phyloP scores from a whole-genome alignment of 2,113 vertebrate genomes.

The Sus scrofa region T2T-Sscrofa CM000829.6:25881001-25881500 shows the following conservation, averaged over 20 bases:
- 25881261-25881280: neutral
- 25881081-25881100: too few species aligned
- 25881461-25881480: neutral
- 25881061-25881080: too few species aligned
- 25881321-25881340: neutral
- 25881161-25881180: too few species aligned
- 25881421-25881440: neutral
- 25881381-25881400: neutral
- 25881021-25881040: too few species aligned
- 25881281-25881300: neutral
- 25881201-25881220: too few species aligned
- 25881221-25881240: too few species aligned
- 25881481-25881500: neutral
- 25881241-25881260: neutral
- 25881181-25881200: too few species aligned
- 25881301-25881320: neutral
- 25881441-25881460: neutral
- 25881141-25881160: too few species aligned
- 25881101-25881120: too few species aligned
- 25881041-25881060: too few species aligned
- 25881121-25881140: too few species aligned
- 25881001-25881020: too few species aligned
- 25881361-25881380: neutral
- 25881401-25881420: neutral
- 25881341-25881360: neutral